Base-by-base conservation (phyloP, 2,888 invertebrate species). In the Zygothrica quintamaculata region DNA sequence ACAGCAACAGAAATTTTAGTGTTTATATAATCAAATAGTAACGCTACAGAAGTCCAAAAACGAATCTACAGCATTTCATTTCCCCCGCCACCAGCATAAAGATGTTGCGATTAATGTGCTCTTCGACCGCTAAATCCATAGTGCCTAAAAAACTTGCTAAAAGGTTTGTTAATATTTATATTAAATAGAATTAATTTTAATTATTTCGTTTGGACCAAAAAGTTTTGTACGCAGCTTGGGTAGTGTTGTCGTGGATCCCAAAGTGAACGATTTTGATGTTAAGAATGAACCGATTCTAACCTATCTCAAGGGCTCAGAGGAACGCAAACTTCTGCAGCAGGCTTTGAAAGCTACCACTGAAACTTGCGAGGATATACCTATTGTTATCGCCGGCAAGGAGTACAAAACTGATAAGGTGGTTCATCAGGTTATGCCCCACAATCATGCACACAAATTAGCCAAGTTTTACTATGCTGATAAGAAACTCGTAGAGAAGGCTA, bases 301-400 rank as follows among this genome's bases (percentile, higher is more conserved):
- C n/a, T 99, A 99, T 91, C 92, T 94, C 66, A 94, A 95, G 66
- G 96, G 96, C 43, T 97, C 97, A 68, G 91, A 93, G 53, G 99
- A 99, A 91, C 93, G 98, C 57, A 90, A 92, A 47, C 94, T 94
- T 40, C 91, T 99, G 26, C 93, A 94, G 73, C 92, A 92, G 46
- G 95, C 95, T 40, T 91, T 99, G 36, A 92, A 94, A 65, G 92
- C 93, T 62, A 93, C 94, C 70, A 92, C 94, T 8, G 90, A 92
- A 16, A 92, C 92, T 56, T 94, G 94, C 59, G 95, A 95, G 88
- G 98, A 99, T 74, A 94, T 99, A 62, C 99, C 99, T 6, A 95
- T 99, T 89, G 94, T 99, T n/a, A 97, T 99, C 89, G 99, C 98
- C n/a, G 95, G 95, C 75, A 93, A 99, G 90, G 95, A 95, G 88